Percentiles rank a stretch among this genome's conserved stretches.
Conservation (phyloP, 2,797 vertebrate species). For the Hoplostethus atlanticus region DNA sequence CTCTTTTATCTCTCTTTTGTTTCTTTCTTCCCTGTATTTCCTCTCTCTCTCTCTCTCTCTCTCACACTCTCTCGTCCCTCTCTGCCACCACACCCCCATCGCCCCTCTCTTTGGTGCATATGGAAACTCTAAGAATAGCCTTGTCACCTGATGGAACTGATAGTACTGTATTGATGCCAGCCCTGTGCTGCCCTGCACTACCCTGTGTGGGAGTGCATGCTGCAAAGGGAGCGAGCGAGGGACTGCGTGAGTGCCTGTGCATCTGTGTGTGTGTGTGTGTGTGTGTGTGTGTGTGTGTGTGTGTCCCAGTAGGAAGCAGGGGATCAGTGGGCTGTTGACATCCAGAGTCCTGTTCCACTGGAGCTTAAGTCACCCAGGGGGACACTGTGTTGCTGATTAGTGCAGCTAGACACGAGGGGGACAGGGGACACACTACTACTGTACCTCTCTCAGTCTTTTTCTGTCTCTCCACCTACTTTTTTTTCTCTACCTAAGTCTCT, state of each 20-base stretch:
- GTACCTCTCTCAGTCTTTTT: not conserved
- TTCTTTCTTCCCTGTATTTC: not conserved
- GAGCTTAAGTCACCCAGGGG: slow-evolving; percentile 57
- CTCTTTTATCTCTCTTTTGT: not conserved
- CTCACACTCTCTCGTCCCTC: slow-evolving; percentile 21
- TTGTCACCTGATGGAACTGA: slow-evolving; percentile 80
- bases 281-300: slow-evolving; percentile 19
- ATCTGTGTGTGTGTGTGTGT: slow-evolving; percentile 23
- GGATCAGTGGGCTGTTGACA: slow-evolving; percentile 65
- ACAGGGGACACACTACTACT: slow-evolving; percentile 23
- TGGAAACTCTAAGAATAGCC: slow-evolving; percentile 84
- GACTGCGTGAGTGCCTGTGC: slow-evolving; percentile 42
- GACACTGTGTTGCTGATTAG: slow-evolving; percentile 58
- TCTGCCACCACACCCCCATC: not conserved
- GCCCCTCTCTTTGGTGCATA: slow-evolving; percentile 53
- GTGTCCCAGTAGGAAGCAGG: slow-evolving; percentile 43
- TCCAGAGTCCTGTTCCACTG: slow-evolving; percentile 61
- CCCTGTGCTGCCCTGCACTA: slow-evolving; percentile 40
- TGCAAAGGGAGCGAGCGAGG: slow-evolving; percentile 48
- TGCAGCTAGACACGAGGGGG: slow-evolving; percentile 34
- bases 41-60: slow-evolving; percentile 2
- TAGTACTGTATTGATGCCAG: slow-evolving; percentile 78
- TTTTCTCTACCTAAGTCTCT: no score
- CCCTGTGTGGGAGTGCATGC: slow-evolving; percentile 41
- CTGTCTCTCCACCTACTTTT: not conserved